Evolutionary conservation across 2,888 invertebrate species (phyloP), one percentile per base, ranked within the genome.

Genomic region (Hemithea aestivaria): DNA sequence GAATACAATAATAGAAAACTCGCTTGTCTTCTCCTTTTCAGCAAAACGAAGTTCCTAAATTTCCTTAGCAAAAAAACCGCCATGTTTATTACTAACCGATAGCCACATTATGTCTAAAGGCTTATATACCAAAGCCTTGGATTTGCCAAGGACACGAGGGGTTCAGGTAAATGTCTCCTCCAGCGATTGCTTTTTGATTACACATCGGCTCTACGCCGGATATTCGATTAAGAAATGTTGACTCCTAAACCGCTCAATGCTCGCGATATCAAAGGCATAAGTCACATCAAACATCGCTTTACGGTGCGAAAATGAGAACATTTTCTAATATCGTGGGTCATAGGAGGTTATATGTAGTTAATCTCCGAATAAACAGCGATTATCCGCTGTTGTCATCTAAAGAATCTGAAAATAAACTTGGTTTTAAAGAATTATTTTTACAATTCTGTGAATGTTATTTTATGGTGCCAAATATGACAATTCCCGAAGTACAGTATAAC

Each of bases 101-200:
- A 32, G 9, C 5, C 2, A 21, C 10, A 16, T 29, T 26, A 36
- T 29, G 11, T 20, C 16, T 16, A 28, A n/a, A 27, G 16, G 16
- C 27, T 32, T 32, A 12, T 20, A 10, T 30, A 36, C 27, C 44
- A 39, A 52, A 45, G 11, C 40, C 22, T n/a, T n/a, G 4, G 25
- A 47, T 48, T 46, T 28, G 35, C 41, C 33, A 10, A 34, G 20
- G 36, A 29, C 33, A 25, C 32, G 21, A 35, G 45, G 33, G 39
- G 53, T 16, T 16, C 51, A 57, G 58, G 60, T 61, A 56, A 51
- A 49, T 56, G 51, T 55, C 53, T 44, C 38, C 35, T 9, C 20
- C 45, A 39, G 20, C 41, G 61, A 72, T 70, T 62, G 66, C 58
- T 65, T 72, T 70, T 66, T 68, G 66, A 71, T 70, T 65, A 64